phyloP scores from a whole-genome alignment of 2,797 vertebrate species.

The Enteromius unitaeniatus region DNA sequence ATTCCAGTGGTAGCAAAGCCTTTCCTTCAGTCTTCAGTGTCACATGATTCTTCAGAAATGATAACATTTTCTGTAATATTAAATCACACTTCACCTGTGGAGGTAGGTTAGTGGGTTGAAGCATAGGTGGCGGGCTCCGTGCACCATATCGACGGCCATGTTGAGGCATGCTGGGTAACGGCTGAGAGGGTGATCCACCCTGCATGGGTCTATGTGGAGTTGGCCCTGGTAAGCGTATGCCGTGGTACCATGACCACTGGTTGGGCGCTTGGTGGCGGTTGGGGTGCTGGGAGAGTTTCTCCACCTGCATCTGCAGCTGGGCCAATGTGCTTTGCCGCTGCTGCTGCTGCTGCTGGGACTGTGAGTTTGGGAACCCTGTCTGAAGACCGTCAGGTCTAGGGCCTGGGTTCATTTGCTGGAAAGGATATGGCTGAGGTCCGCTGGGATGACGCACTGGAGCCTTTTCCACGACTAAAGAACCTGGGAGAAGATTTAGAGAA shows the following conservation, averaged over 20 bases:
- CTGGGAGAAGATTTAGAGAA: slow-evolving; percentile 56
- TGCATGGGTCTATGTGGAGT: slow-evolving; percentile 74
- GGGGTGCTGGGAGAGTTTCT: slow-evolving; percentile 81
- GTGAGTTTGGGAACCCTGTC: slow-evolving; percentile 55
- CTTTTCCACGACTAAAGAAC: slow-evolving; percentile 79
- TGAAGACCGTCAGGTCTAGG: slow-evolving; percentile 71
- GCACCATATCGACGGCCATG: slow-evolving; percentile 70
- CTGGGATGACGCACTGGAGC: slow-evolving; percentile 66
- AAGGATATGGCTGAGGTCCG: slow-evolving; percentile 59
- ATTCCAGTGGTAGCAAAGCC: background rate
- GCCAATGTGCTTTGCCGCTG: slow-evolving; percentile 81
- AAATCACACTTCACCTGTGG: slow-evolving; percentile 68
- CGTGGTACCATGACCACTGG: slow-evolving; percentile 82
- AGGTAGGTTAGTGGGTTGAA: slow-evolving; percentile 71
- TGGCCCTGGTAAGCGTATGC: slow-evolving; percentile 72
- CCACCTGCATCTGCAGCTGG: slow-evolving; percentile 85
- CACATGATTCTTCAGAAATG: background rate
- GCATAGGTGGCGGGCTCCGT: slow-evolving; percentile 75
- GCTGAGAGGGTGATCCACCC: slow-evolving; percentile 79
- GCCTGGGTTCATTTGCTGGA: slow-evolving; percentile 67
- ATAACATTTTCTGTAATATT: background rate
- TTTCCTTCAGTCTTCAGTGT: background rate
- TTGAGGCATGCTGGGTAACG: slow-evolving; percentile 66
- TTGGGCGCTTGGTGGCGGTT: slow-evolving; percentile 75
- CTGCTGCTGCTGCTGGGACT: slow-evolving; percentile 78